Percentiles rank a stretch among this genome's conserved stretches.
These are phyloP conservation scores for Timema podura DNA, from an alignment of 2,888 invertebrate species.

Conservation along the genomic window DNA sequence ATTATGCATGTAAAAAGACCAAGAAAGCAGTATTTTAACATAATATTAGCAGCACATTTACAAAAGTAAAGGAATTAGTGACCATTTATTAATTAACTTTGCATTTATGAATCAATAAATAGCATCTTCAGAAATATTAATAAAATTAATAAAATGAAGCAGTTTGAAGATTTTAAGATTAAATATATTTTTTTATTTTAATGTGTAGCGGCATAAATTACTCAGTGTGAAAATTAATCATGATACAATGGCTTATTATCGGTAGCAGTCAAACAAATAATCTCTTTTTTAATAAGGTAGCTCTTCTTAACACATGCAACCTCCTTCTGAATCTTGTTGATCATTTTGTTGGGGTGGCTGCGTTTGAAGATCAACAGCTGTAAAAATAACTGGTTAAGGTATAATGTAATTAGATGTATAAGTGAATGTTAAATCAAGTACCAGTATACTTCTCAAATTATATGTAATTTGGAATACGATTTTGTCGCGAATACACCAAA, in stretches of 20 bases:
- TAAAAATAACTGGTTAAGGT: constrained; percentile 37
- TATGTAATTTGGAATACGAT: no score
- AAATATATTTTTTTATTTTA: background rate
- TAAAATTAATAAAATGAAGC: no score
- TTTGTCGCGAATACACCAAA: no score
- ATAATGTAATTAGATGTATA: constrained; percentile 16
- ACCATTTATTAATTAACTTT: no score
- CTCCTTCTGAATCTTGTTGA: constrained; percentile 74
- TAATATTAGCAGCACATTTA: no score
- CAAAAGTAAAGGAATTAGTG: no score
- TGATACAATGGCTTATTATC: background rate
- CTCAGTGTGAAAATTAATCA: constrained; percentile 11
- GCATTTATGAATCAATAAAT: no score
- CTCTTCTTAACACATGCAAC: constrained; percentile 72
- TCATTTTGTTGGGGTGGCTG: constrained; percentile 75
- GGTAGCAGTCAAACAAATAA: background rate
- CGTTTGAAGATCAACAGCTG: constrained; percentile 80
- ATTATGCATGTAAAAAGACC: no score
- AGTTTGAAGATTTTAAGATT: no score
- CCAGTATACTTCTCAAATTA: no score
- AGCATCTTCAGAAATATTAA: no score
- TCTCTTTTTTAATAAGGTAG: background rate
- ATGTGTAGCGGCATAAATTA: constrained; percentile 7
- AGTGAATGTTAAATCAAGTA: background rate
- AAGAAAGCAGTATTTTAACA: no score